phyloP scores from a whole-genome alignment of 2,888 invertebrate genomes.

The Pantelozetes paolii region DNA sequence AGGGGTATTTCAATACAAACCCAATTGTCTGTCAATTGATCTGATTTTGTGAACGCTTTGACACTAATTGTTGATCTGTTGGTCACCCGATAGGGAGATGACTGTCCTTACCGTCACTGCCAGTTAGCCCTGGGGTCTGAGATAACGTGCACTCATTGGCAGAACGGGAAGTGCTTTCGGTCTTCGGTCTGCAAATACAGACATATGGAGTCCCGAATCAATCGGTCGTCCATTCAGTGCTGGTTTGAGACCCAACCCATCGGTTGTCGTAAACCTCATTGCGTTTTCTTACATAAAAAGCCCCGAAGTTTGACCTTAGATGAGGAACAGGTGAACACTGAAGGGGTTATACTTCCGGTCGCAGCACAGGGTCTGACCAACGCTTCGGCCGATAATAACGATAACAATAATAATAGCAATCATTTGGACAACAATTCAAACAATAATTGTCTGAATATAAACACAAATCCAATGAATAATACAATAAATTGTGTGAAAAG shows the following conservation, averaged over 20 bases:
- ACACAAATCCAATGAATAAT: not conserved
- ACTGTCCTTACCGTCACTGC: conserved; percentile 77
- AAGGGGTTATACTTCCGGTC: conserved; percentile 26
- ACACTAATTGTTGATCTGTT: not conserved
- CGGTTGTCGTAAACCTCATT: conserved; percentile 78
- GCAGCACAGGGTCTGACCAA: not conserved
- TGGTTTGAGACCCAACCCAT: conserved; percentile 81
- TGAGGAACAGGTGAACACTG: not conserved
- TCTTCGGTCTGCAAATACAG: conserved; percentile 71
- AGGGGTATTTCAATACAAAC: not conserved
- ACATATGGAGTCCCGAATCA: conserved; percentile 80
- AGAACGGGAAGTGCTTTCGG: conserved; percentile 70
- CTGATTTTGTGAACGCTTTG: not conserved
- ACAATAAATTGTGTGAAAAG: not conserved
- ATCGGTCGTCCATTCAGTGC: conserved; percentile 74
- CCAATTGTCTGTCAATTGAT: not conserved
- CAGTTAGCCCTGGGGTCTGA: conserved; percentile 76
- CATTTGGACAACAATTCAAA: not conserved
- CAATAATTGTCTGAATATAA: conserved; percentile 16
- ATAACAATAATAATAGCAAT: not conserved
- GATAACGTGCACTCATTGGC: conserved; percentile 74
- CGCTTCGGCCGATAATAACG: not conserved
- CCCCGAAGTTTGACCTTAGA: conserved; percentile 46
- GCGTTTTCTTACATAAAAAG: conserved; percentile 70
- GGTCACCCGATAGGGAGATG: conserved; percentile 62